Conservation (phyloP, 2,888 invertebrate genomes). For the Ceratothoa steindachneri region DNA sequence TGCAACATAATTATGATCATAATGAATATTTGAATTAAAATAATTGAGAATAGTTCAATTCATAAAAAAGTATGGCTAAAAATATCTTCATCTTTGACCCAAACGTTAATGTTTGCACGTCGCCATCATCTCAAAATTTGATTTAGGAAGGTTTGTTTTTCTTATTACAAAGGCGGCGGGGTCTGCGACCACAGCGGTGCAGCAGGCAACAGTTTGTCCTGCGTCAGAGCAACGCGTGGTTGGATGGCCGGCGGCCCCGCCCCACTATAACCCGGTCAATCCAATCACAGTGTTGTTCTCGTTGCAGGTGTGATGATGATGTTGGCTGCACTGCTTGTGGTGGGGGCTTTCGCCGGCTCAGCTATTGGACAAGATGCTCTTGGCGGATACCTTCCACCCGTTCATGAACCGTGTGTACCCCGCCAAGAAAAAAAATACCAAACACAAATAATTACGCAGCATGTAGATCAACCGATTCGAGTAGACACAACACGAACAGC, state of each 20-base stretch:
- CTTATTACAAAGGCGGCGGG: slow-evolving; percentile 3
- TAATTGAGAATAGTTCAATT: too few species aligned
- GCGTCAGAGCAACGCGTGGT: slow-evolving; percentile 1
- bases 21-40: too few species aligned
- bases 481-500: slow-evolving; percentile 23
- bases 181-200: slow-evolving; percentile 3
- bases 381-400: slow-evolving; percentile 36
- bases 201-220: slow-evolving; percentile 4
- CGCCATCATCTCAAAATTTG: too few species aligned
- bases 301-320: slow-evolving; percentile 4
- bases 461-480: slow-evolving; percentile 32
- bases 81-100: too few species aligned
- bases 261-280: neutral
- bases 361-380: neutral
- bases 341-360: neutral
- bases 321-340: neutral
- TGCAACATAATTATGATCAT: too few species aligned
- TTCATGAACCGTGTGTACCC: neutral
- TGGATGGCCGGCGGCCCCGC: slow-evolving; percentile 3
- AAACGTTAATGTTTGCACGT: too few species aligned
- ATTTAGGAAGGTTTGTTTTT: too few species aligned
- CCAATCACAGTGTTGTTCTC: slow-evolving; percentile 11
- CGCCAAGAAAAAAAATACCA: slow-evolving; percentile 20
- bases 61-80: too few species aligned
- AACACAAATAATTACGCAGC: slow-evolving; percentile 15